Base-by-base conservation (phyloP, 1,140 invertebrate species). In the Tribolium castaneum region DNA sequence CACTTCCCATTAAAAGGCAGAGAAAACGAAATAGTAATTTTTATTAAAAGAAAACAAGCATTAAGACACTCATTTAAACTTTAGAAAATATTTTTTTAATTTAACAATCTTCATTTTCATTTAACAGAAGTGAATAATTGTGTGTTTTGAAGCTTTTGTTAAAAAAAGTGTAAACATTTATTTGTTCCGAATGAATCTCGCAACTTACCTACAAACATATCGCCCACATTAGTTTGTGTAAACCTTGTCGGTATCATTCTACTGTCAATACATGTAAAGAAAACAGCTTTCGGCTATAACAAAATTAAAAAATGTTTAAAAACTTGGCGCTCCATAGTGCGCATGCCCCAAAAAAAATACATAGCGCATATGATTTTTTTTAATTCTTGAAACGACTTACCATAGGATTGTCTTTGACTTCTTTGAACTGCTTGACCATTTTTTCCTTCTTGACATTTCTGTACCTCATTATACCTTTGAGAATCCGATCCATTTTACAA, bases 251-350 rank as follows among this genome's bases (percentile, higher is more conserved):
- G 96, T 81, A 98, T 94, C 94, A 99, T 97, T 89, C 97, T 90
- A 87, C 95, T 97, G 89, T 99, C 97, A 94, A 99, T 98, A 88
- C 97, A 99, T 12, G 96, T 97, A 87, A 99, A 98, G 88, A 99
- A 97, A 76, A 99, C 93, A 78, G 97, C 96, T 90, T 96, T 96
- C 5, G 97, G 97, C 95, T 98, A 87, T 19, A 82, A 90, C 88
- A 6, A 9, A 45, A 45, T 7, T n/a, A 45, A 45, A 45, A 35
- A 80, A 74, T 39, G 10, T 14, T 56, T 73, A 6, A 16, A 75
- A 75, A 25, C 12, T 66, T 30, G 12, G n/a, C 59, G 59, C 59
- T 50, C 1, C 49, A 3, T 34, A 7, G 13, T 13, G 30, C 30
- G 51, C 51, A 45, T 56, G 76, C 50, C 52, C 3, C 22, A 51